Percentiles rank a stretch among this genome's conserved stretches.
Conservation (phyloP, 2,888 invertebrate species). For the Drosophila quasianomalipes region DNA sequence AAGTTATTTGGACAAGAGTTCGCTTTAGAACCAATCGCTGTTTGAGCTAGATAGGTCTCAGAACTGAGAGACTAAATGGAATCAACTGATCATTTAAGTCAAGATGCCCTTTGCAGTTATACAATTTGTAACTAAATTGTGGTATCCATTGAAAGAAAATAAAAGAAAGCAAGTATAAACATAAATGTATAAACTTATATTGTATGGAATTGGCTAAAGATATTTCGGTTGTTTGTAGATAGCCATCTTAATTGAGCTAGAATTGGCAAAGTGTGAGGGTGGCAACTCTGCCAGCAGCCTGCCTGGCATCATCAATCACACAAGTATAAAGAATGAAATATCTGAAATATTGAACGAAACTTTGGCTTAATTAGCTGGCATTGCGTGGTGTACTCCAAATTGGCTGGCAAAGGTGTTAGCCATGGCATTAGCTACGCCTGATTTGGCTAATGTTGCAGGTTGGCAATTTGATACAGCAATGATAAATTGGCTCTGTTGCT, state of each 20-base stretch:
- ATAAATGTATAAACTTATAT: neutral
- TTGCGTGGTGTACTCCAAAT: slow-evolving; percentile 55
- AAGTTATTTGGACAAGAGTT: neutral
- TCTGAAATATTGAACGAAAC: slow-evolving; percentile 37
- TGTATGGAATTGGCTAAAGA: slow-evolving; percentile 31
- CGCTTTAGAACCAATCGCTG: neutral
- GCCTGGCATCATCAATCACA: slow-evolving; percentile 64
- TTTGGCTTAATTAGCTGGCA: slow-evolving; percentile 41
- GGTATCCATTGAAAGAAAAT: neutral
- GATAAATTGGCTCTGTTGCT: slow-evolving; percentile 45
- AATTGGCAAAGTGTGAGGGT: slow-evolving; percentile 55
- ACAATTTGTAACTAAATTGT: neutral
- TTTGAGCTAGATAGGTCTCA: neutral
- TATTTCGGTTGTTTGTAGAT: slow-evolving; percentile 62
- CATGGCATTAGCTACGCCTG: slow-evolving; percentile 48
- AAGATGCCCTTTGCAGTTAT: neutral
- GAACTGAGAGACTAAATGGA: neutral
- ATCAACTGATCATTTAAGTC: neutral
- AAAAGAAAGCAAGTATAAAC: neutral
- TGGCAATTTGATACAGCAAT: slow-evolving; percentile 6
- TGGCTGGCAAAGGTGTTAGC: slow-evolving; percentile 39
- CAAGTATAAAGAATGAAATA: slow-evolving; percentile 26
- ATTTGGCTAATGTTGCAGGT: slow-evolving; percentile 57
- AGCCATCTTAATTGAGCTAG: slow-evolving; percentile 76
- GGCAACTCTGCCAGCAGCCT: neutral